Evolutionary conservation across 1,140 invertebrate genomes (phyloP), one percentile per base, ranked within the genome.

Genomic region (Vollenhovia emeryi): DNA sequence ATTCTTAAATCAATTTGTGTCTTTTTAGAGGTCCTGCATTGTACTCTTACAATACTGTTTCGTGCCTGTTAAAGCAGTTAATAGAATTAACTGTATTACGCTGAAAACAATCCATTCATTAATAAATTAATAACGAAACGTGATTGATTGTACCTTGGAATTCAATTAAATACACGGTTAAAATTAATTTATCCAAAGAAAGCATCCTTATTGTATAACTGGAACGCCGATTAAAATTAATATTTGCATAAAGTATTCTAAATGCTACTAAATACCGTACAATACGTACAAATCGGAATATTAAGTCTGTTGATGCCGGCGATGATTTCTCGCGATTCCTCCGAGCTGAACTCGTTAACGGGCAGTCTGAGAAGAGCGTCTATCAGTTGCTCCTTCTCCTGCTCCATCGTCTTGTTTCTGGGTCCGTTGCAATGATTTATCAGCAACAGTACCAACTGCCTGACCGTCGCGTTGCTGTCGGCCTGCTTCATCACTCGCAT

Each of bases 401-500:
- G 96, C 96, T 93, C 96, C 96, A 93, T 97, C 95, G 90, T 97
- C 94, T 93, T 97, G 95, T 92, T 94, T 92, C 92, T 95, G 69
- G 90, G 97, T 4, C 93, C 96, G 82, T 96, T 97, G 90, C 97
- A 97, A 71, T 97, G 97, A 86, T 96, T 97, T 13, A 98, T 97
- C 78, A 98, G 93, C 15, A 98, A 92, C 11, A 98, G 92, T 50
- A 98, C 96, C 18, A 98, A 93, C 64, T 97, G 96, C 75, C 97
- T 95, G 0, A 98, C 97, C 1, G 97, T 97, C 59, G 96, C 96
- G 91, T 98, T 98, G 78, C 96, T 96, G 89, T 97, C 96, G 3
- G 97, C 97, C 92, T 97, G 96, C 87, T 97, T 96, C 97, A 98
- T 98, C 7, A 97, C 96, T 80, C 96, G 96, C 95, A 97, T 97